phyloP scores from a whole-genome alignment of 2,113 vertebrate species.

The Phylloscopus whistleri region DNA sequence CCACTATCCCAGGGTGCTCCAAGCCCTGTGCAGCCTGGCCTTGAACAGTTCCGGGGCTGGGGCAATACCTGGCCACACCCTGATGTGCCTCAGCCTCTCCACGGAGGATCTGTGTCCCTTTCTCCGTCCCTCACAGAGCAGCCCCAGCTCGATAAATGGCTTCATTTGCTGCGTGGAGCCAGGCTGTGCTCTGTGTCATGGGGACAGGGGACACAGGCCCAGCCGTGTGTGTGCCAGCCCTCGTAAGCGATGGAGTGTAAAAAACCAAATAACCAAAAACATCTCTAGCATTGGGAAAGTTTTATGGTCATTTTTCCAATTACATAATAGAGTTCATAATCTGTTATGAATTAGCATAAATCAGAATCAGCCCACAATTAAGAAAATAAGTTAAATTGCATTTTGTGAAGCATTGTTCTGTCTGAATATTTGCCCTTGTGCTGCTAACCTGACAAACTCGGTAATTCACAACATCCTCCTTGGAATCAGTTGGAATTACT shows the following conservation, averaged over 20 bases:
- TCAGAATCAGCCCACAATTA: neutral
- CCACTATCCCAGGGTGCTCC: neutral
- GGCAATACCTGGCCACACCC: neutral
- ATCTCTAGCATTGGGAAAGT: neutral
- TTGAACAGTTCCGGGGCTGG: neutral
- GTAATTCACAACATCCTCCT: neutral
- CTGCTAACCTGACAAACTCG: neutral
- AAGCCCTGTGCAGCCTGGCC: fast-evolving
- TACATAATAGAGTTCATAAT: neutral
- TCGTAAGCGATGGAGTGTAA: fast-evolving
- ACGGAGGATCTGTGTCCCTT: fast-evolving
- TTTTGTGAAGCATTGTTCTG: neutral
- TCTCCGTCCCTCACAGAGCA: neutral
- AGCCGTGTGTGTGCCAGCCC: neutral
- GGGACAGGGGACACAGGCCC: neutral
- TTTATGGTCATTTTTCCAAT: neutral
- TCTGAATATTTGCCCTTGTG: neutral
- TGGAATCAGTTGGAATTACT: neutral
- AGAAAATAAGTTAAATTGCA: neutral
- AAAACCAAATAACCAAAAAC: neutral
- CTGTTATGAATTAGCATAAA: neutral
- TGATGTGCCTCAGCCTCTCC: neutral
- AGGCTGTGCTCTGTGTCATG: neutral
- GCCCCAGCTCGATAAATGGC: fast-evolving
- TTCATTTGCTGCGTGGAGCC: fast-evolving